These are phyloP conservation scores for Papilio aristodemus DNA, from an alignment of 1,140 invertebrate species.

Conservation along the genomic window DNA sequence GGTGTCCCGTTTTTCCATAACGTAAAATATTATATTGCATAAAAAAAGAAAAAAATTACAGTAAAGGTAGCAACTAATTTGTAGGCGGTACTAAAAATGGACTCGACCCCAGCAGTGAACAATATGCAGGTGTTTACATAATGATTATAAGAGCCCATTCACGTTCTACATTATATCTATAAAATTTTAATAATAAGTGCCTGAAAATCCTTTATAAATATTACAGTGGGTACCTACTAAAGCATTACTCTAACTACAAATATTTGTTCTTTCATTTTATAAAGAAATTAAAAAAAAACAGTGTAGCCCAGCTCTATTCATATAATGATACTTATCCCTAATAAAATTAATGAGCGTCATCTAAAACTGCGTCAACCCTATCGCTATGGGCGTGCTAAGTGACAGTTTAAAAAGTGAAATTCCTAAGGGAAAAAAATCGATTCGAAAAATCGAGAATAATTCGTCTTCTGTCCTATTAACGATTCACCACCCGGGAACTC, in stretches of 20 bases:
- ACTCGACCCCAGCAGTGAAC: too few species aligned
- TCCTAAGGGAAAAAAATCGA: conserved; percentile 39
- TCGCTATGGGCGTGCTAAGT: conserved; percentile 32
- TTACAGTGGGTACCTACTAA: too few species aligned
- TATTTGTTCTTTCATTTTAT: background rate
- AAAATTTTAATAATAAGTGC: too few species aligned
- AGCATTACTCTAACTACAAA: background rate
- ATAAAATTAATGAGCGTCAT: conserved; percentile 28
- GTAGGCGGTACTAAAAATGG: too few species aligned
- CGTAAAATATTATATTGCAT: too few species aligned
- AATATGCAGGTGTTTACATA: too few species aligned
- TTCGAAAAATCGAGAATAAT: conserved; percentile 46
- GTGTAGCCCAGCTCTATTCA: background rate
- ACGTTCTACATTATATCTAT: too few species aligned
- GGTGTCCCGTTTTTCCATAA: too few species aligned
- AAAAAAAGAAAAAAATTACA: too few species aligned
- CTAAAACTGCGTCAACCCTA: conserved; percentile 21
- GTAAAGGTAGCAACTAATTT: too few species aligned
- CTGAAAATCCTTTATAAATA: too few species aligned
- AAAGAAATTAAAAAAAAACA: background rate
- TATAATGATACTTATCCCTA: conserved; percentile 5
- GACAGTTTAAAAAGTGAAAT: conserved; percentile 39
- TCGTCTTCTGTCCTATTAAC: conserved; percentile 59
- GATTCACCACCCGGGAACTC: conserved; percentile 52
- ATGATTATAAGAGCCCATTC: too few species aligned